phyloP scores from a whole-genome alignment of 2,888 invertebrate genomes.

The Caradrina clavipalpis region DNA sequence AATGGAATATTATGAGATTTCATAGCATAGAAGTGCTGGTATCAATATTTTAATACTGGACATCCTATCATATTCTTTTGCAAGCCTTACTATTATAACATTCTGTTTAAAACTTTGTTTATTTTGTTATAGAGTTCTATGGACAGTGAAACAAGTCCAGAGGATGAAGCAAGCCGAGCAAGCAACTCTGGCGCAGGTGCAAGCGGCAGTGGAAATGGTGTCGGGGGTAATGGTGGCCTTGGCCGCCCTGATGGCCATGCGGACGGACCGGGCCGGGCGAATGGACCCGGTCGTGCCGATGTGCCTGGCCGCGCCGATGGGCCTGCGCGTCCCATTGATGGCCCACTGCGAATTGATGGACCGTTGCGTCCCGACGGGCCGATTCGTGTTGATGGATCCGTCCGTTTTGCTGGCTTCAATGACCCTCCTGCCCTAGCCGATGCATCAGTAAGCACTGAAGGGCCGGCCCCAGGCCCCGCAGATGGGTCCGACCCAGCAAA shows the following conservation, averaged over 20 bases:
- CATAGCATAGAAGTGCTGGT: too few relatives aligned
- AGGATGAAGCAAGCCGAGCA: conserved; percentile 83
- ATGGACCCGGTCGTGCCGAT: not conserved
- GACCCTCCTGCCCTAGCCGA: conserved; percentile 19
- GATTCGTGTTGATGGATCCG: conserved; percentile 61
- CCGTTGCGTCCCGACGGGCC: conserved; percentile 34
- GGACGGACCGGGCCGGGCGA: conserved; percentile 15
- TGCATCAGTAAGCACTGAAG: conserved; percentile 1
- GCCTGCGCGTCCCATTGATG: too few relatives aligned
- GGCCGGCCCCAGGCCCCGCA: not conserved
- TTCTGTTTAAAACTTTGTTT: not conserved
- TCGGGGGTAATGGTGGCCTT: conserved; percentile 50
- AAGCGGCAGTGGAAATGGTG: conserved; percentile 76
- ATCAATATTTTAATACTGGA: too few relatives aligned
- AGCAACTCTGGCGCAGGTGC: conserved; percentile 81
- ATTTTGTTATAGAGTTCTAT: conserved; percentile 79
- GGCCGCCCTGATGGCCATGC: conserved; percentile 23
- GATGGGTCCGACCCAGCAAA: not conserved
- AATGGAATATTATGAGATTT: too few relatives aligned
- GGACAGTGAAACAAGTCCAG: conserved; percentile 87
- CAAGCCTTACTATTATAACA: not conserved
- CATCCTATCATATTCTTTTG: too few relatives aligned
- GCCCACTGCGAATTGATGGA: conserved; percentile 19
- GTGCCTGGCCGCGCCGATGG: not conserved
- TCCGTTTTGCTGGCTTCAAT: conserved; percentile 39